Percentiles rank a stretch among this genome's conserved stretches.
phyloP scores from a whole-genome alignment of 2,113 vertebrate genomes.

The Choloepus hoffmanni region DNA sequence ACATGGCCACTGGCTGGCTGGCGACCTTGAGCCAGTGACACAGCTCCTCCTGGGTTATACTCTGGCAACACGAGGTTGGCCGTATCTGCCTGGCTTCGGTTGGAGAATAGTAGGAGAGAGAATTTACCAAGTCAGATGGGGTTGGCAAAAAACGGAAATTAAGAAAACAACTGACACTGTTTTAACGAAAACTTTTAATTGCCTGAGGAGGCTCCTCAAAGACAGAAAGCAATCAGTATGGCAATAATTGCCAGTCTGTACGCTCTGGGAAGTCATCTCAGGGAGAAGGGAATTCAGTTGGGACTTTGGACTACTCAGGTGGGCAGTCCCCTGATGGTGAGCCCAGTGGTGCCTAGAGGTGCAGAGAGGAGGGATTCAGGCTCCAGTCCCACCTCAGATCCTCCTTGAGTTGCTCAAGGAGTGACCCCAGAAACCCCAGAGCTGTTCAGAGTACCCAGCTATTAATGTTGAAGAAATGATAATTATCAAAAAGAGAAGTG shows the following conservation, averaged over 20 bases:
- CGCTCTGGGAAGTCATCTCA: neutral
- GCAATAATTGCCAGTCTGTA: neutral
- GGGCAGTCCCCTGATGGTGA: neutral
- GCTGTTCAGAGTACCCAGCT: neutral
- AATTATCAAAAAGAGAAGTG: neutral
- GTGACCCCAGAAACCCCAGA: neutral
- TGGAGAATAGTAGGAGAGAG: neutral
- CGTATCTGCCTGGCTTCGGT: neutral
- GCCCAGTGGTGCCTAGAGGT: neutral
- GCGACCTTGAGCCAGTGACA: neutral
- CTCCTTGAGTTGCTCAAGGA: neutral
- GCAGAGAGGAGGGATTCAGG: neutral
- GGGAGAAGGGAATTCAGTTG: neutral
- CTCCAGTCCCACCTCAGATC: neutral
- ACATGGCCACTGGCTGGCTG: neutral
- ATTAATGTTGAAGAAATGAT: neutral
- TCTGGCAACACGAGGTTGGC: neutral
- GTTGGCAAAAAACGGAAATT: slow-evolving; percentile 20
- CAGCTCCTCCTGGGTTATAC: neutral
- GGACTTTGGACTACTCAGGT: neutral
- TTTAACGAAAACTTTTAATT: neutral
- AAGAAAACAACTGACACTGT: neutral
- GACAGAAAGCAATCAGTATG: neutral
- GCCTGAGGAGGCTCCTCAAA: neutral
- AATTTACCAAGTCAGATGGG: neutral